Percentiles rank a stretch among this genome's conserved stretches.
Evolutionary conservation across 2,797 vertebrate genomes (phyloP).

Genomic region (Phoxinus dragarum): DNA sequence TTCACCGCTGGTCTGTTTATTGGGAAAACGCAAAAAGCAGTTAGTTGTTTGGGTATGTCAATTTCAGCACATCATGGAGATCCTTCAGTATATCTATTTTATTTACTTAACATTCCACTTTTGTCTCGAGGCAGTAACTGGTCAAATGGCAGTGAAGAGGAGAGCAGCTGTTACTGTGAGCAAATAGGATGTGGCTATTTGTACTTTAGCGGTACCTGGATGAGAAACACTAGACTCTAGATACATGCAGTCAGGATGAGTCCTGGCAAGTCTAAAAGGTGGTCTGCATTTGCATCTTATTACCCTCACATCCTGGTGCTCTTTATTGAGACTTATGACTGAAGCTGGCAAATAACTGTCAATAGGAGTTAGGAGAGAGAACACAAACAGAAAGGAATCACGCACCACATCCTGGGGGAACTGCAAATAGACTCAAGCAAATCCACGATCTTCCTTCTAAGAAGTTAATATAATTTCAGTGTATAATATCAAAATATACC

Average conservation of each 20-base stretch:
- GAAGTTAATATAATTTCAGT: conserved; percentile 3
- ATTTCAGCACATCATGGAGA: conserved; percentile 36
- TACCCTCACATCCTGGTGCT: conserved; percentile 73
- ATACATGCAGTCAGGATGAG: conserved; percentile 57
- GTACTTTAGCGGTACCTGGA: neutral
- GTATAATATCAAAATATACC: neutral
- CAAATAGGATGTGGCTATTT: conserved; percentile 59
- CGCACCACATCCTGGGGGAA: conserved; percentile 55
- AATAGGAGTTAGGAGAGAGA: conserved; percentile 16
- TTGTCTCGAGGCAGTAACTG: conserved; percentile 59
- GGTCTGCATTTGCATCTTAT: conserved; percentile 80
- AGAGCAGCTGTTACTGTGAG: conserved; percentile 50
- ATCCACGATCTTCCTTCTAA: neutral
- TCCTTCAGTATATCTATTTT: conserved; percentile 30
- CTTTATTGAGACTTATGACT: conserved; percentile 51
- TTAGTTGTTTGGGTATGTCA: conserved; percentile 49
- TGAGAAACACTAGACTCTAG: conserved; percentile 1
- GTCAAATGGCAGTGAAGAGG: conserved; percentile 46
- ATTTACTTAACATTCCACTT: conserved; percentile 49
- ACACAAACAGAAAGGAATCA: conserved; percentile 64
- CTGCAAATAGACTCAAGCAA: conserved; percentile 56
- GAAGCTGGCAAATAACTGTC: conserved; percentile 62
- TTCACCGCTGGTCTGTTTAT: conserved; percentile 43
- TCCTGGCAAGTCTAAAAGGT: conserved; percentile 63
- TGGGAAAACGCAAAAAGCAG: conserved; percentile 31